Evolutionary conservation across 2,797 vertebrate genomes (phyloP), one percentile per base, ranked within the genome.

Genomic region (Scleropages formosus): DNA sequence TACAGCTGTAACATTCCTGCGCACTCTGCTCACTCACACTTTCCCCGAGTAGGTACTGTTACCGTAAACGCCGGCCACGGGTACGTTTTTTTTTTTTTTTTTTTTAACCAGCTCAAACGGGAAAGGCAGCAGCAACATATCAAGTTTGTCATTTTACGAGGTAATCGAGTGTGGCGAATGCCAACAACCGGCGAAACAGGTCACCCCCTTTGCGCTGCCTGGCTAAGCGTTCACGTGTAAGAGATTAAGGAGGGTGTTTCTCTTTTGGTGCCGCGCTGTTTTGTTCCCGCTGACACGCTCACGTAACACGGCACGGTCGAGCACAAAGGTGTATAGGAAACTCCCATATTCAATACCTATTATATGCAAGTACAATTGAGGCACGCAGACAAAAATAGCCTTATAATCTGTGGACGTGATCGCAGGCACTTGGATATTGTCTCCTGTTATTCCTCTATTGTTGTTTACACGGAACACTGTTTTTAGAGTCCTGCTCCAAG

Each of bases 151-250:
- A 78, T 66, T 61, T 20, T 72, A 49, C 63, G 65, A 66, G 13
- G 22, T 67, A 47, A n/a, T 26, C 6, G 53, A 44, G 73, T 24
- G 66, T 12, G 53, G 8, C 66, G 51, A 4, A 20, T 44, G 61
- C 13, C 62, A 20, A 27, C 67, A 18, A 49, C 71, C 27, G 44
- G 74, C 74, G 73, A 74, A 80, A 76, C 80, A 64, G 80, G 75
- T 81, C 73, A 73, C 79, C 79, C 49, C 49, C 70, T 73, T 77
- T 64, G 72, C 75, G 83, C 81, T 81, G 62, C 78, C 46, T 26
- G 67, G 82, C 84, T 82, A 78, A 82, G 79, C 68, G 64, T 78
- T 80, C 80, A 86, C 79, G 46, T 74, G 78, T 82, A 59, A 63
- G 15, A 67, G 66, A 39, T 74, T 15, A 15, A 8, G 8, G 49